These are phyloP conservation scores for Kobus ellipsiprymnus DNA, from an alignment of 2,113 vertebrate species.

Conservation along the genomic window DNA sequence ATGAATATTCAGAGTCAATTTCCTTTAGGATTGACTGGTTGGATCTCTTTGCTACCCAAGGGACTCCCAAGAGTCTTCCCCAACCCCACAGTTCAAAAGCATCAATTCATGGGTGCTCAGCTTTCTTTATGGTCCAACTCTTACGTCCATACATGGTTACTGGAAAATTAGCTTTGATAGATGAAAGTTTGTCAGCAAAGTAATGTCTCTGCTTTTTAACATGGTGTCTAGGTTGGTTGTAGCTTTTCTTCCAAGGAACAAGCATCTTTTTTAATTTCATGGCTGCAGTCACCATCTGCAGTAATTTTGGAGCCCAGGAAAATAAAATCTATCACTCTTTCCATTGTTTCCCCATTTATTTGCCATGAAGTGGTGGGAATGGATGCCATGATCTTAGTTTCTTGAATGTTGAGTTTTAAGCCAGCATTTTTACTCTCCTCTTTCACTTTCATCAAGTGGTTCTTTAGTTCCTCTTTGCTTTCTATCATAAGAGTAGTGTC, in stretches of 20 bases:
- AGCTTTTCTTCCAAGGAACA: not conserved
- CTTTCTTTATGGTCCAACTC: not conserved
- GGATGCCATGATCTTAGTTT: not conserved
- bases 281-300: not conserved
- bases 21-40: not conserved
- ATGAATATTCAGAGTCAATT: not conserved
- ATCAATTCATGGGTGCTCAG: not conserved
- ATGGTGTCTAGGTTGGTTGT: not conserved
- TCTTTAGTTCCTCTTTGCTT: not conserved
- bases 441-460: not conserved
- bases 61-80: not conserved
- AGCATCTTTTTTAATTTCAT: not conserved
- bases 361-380: not conserved
- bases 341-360: not conserved
- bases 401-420: not conserved
- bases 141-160: not conserved
- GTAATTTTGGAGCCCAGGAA: not conserved
- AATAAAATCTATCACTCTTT: not conserved
- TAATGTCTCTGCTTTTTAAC: not conserved
- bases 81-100: not conserved
- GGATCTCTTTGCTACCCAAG: not conserved
- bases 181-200: not conserved
- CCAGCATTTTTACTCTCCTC: not conserved
- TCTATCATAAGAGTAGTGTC: not conserved
- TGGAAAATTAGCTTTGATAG: not conserved